phyloP scores from a whole-genome alignment of 2,113 vertebrate genomes.

The pig (Sus scrofa) region DNA sequence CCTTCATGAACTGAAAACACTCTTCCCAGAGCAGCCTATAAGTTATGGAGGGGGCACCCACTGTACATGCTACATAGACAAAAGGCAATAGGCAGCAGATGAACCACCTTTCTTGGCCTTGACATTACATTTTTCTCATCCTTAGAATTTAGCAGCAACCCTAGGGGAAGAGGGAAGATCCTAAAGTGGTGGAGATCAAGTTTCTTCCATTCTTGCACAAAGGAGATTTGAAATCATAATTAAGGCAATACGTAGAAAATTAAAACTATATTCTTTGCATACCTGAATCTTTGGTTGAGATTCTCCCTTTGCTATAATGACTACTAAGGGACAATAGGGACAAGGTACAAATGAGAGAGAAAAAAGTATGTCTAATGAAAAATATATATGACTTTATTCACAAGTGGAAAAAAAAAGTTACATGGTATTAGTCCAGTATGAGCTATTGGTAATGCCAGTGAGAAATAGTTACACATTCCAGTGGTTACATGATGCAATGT shows the following conservation, averaged over 20 bases:
- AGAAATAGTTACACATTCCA: constrained; percentile 84
- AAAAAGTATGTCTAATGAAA: background rate
- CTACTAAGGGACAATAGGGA: background rate
- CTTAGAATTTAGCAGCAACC: background rate
- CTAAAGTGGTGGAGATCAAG: background rate
- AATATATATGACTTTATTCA: constrained; percentile 74
- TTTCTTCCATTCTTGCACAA: background rate
- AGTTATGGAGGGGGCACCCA: background rate
- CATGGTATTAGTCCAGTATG: background rate
- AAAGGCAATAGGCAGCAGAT: no score
- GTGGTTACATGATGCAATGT: constrained; percentile 85
- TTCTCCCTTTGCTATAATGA: background rate
- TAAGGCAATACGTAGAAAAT: background rate
- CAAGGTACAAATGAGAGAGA: background rate
- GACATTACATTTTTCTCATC: background rate
- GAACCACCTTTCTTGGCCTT: background rate
- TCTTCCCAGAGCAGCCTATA: background rate
- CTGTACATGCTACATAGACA: background rate
- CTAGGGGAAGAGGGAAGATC: background rate
- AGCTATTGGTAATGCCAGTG: background rate
- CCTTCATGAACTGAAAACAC: background rate
- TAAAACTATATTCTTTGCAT: background rate
- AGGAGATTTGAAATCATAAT: background rate
- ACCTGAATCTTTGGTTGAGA: background rate
- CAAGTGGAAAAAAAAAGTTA: background rate